phyloP scores from a whole-genome alignment of 35 echinoderm and acorn worm species.

The Chiridota heheva region DNA sequence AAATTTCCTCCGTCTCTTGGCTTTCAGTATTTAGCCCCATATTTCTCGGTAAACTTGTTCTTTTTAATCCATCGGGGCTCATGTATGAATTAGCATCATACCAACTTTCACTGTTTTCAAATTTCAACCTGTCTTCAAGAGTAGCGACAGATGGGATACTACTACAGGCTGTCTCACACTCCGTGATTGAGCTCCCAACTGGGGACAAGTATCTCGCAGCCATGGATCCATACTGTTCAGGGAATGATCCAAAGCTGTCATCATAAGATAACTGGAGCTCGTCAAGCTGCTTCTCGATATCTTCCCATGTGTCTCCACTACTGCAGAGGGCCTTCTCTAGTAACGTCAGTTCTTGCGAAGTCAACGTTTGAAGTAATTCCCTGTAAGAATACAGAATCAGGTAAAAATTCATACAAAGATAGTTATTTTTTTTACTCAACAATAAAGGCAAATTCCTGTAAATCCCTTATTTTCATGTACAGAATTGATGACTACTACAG shows the following conservation, averaged over 20 bases:
- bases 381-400: slow-evolving; percentile 49
- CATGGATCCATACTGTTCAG: slow-evolving; percentile 1
- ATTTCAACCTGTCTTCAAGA: slow-evolving; percentile 21
- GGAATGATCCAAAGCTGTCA: slow-evolving; percentile 5
- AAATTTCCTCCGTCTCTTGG: slow-evolving; percentile 23
- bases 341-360: slow-evolving; percentile 68
- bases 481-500: too few species aligned
- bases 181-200: slow-evolving; percentile 56
- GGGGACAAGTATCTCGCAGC: slow-evolving; percentile 58
- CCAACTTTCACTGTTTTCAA: slow-evolving; percentile 19
- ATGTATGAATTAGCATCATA: slow-evolving; percentile 34
- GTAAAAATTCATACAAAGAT: not conserved
- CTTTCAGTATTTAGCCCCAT: not conserved
- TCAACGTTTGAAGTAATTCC: slow-evolving; percentile 78
- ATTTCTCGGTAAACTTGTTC: too few species aligned
- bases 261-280: slow-evolving; percentile 47
- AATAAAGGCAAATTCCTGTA: too few species aligned
- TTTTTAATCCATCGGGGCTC: too few species aligned
- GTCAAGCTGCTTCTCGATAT: slow-evolving; percentile 74
- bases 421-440: not conserved
- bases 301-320: slow-evolving; percentile 75
- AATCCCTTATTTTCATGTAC: too few species aligned
- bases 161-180: slow-evolving; percentile 59
- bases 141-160: slow-evolving; percentile 51
- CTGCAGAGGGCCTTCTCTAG: slow-evolving; percentile 91